Conservation (phyloP, 1,140 invertebrate genomes). For the Apis florea region DNA sequence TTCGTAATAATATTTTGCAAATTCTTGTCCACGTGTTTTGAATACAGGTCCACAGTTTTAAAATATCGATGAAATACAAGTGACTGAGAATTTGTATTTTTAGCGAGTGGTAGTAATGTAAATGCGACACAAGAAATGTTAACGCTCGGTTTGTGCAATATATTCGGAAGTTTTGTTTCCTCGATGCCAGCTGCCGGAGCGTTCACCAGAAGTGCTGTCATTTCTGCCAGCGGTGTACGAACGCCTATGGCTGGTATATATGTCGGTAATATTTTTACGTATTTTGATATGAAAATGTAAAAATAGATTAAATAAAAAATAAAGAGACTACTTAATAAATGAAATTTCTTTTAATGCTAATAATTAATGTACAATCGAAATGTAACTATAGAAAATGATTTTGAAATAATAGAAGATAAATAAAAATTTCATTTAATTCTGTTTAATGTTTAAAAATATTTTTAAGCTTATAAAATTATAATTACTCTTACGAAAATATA, state of each 20-base stretch:
- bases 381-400: too few relatives aligned
- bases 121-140: slow-evolving; percentile 87
- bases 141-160: slow-evolving; percentile 85
- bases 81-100: slow-evolving; percentile 14
- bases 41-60: not conserved
- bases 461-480: too few relatives aligned
- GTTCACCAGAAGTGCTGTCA: slow-evolving; percentile 88
- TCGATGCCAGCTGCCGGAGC: slow-evolving; percentile 88
- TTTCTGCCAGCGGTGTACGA: slow-evolving; percentile 87
- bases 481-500: too few relatives aligned
- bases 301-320: not conserved
- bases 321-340: too few relatives aligned
- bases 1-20: not conserved
- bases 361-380: too few relatives aligned
- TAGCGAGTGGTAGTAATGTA: slow-evolving; percentile 80
- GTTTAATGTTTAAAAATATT: too few relatives aligned
- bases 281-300: not conserved
- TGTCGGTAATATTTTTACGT: slow-evolving; percentile 77
- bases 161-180: slow-evolving; percentile 86
- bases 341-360: too few relatives aligned
- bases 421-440: too few relatives aligned
- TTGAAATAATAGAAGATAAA: too few relatives aligned
- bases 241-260: slow-evolving; percentile 87
- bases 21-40: too few relatives aligned
- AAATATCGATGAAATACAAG: not conserved